These are phyloP conservation scores for Crenichthys baileyi DNA, from an alignment of 2,797 vertebrate species.

Conservation along the genomic window DNA sequence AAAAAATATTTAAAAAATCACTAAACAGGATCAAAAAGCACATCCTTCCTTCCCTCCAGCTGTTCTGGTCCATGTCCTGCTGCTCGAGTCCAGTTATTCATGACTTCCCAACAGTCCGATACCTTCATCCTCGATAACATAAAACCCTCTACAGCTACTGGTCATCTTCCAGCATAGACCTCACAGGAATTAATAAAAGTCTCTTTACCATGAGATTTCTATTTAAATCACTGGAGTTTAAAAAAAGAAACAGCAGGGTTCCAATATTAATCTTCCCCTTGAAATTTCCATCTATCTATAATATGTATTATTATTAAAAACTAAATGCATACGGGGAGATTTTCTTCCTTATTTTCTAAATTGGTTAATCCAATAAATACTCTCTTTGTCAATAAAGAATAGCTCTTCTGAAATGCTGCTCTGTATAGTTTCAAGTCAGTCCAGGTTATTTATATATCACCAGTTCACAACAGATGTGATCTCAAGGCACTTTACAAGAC, in stretches of 20 bases:
- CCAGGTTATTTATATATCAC: not conserved
- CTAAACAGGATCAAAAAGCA: slow-evolving; percentile 52
- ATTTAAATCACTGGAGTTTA: slow-evolving; percentile 36
- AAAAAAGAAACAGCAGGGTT: slow-evolving; percentile 27
- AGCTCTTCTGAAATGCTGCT: not conserved
- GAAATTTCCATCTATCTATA: slow-evolving; percentile 15
- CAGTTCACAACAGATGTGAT: not conserved
- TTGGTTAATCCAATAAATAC: not conserved
- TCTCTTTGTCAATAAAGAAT: not conserved
- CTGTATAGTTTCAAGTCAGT: not conserved
- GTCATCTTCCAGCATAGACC: slow-evolving; percentile 41
- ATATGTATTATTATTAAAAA: slow-evolving; percentile 19
- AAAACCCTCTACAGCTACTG: slow-evolving; percentile 14
- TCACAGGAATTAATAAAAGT: slow-evolving; percentile 59
- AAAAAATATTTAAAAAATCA: slow-evolving; percentile 37
- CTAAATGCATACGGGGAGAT: not conserved
- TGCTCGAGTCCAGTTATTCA: slow-evolving; percentile 31
- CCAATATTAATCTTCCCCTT: slow-evolving; percentile 44
- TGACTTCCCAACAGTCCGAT: slow-evolving; percentile 13
- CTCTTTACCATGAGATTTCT: slow-evolving; percentile 38
- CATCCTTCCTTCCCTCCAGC: slow-evolving; percentile 46
- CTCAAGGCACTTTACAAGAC: not conserved
- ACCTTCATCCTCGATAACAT: slow-evolving; percentile 32
- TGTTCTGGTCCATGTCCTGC: slow-evolving; percentile 35
- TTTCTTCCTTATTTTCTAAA: not conserved